Percentiles rank a stretch among this genome's conserved stretches.
phyloP scores from a whole-genome alignment of 2,113 vertebrate genomes.

The Thinocorus orbignyianus region DNA sequence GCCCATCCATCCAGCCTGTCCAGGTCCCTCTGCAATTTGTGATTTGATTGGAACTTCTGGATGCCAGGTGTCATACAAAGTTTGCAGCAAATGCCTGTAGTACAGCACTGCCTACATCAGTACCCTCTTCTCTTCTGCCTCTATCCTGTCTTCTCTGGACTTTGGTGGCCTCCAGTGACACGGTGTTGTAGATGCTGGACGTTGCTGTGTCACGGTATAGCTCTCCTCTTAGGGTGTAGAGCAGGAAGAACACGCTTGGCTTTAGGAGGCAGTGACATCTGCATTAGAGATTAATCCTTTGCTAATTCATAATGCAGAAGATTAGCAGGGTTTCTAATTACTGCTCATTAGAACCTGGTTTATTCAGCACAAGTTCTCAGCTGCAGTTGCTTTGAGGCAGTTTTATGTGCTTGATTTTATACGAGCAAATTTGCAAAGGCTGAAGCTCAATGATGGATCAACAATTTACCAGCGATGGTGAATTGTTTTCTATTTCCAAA shows the following conservation, averaged over 20 bases:
- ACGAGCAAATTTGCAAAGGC: not conserved
- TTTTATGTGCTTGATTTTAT: not conserved
- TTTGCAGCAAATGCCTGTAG: not conserved
- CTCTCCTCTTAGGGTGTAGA: rapidly evolving
- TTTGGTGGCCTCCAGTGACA: rapidly evolving
- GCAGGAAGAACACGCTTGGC: not conserved
- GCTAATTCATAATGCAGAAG: not conserved
- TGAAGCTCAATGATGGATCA: not conserved
- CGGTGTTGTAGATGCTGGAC: not conserved
- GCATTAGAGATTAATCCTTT: not conserved
- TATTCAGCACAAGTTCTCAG: not conserved
- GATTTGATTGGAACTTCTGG: not conserved
- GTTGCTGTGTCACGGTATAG: not conserved
- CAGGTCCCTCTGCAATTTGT: too few species aligned
- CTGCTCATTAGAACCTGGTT: not conserved
- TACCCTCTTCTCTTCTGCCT: not conserved
- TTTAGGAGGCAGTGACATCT: not conserved
- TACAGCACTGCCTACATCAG: not conserved
- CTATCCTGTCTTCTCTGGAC: not conserved
- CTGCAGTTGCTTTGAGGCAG: not conserved
- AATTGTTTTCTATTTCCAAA: not conserved
- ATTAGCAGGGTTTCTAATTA: not conserved
- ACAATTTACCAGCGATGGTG: not conserved
- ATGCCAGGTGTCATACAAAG: not conserved
- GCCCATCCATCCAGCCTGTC: too few species aligned